Percentiles rank a stretch among this genome's conserved stretches.
These are phyloP conservation scores for Ceratosolen fusciceps DNA, from an alignment of 1,140 invertebrate genomes.

Conservation along the genomic window DNA sequence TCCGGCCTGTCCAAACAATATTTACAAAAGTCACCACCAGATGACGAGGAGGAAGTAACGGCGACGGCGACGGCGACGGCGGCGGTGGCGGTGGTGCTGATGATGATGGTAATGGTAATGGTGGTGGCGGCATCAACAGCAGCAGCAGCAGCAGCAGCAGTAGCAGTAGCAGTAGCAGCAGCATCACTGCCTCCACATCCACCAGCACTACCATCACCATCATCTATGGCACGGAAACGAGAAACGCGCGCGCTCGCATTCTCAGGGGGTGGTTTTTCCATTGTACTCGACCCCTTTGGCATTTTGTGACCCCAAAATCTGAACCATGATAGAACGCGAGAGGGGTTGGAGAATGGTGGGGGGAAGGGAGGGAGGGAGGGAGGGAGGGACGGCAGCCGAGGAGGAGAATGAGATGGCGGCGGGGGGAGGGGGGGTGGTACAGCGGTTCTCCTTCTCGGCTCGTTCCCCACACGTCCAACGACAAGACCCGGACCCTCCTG, in stretches of 20 bases:
- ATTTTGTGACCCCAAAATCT: slow-evolving; percentile 51
- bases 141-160: not conserved
- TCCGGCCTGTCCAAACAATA: slow-evolving; percentile 53
- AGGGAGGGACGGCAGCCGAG: slow-evolving; percentile 13
- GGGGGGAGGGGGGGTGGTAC: not conserved
- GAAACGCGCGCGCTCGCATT: slow-evolving; percentile 49
- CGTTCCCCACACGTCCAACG: not conserved
- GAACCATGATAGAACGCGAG: too few species aligned
- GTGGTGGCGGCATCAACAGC: too few species aligned
- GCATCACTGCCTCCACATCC: not conserved
- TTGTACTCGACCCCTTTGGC: slow-evolving; percentile 57
- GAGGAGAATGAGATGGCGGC: slow-evolving; percentile 2
- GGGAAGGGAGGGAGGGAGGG: not conserved
- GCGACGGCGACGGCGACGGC: not conserved
- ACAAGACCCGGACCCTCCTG: slow-evolving; percentile 55
- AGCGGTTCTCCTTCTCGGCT: slow-evolving; percentile 48
- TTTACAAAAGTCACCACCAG: slow-evolving; percentile 71
- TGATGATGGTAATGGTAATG: too few species aligned
- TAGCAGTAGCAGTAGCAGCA: not conserved
- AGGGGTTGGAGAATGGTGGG: too few species aligned
- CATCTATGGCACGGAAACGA: not conserved
- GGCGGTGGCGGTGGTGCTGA: too few species aligned
- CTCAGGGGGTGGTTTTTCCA: slow-evolving; percentile 64
- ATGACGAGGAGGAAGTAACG: slow-evolving; percentile 63
- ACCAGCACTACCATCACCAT: not conserved